Evolutionary conservation across 1,140 invertebrate genomes (phyloP), one percentile per base, ranked within the genome.

Genomic region (Drosophila setifemur): DNA sequence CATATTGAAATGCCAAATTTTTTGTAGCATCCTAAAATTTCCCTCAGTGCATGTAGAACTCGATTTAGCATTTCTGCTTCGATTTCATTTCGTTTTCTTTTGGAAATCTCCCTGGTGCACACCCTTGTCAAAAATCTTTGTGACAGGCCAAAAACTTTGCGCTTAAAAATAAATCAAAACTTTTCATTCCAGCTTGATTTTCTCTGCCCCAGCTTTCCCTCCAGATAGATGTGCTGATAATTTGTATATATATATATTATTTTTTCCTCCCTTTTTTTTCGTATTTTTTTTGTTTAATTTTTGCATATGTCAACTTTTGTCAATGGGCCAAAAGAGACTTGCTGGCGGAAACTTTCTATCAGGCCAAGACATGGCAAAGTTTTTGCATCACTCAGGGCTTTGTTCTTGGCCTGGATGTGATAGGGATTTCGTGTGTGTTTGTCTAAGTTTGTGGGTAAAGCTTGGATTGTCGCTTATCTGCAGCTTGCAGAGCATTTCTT

Each of bases 131-230:
- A 40, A 63, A 66, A 64, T 64, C 58, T 14, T 64, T 66, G 61
- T 66, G 61, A 66, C 61, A 66, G 61, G 33, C 31, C 60, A 28
- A 31, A 61, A 64, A 66, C 57, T 66, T 66, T 64, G 61, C 61
- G 61, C 58, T 66, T 66, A 64, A 66, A 66, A 66, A 66, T 66
- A 64, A 66, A 66, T 66, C 61, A 66, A 64, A 66, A 66, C 61
- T 66, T 66, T 66, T 49, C 61, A 49, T 39, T 49, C 58, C 60
- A 64, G 12, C 57, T 16, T 63, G 29, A 63, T 63, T 37, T 63
- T 28, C 12, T 14, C 58, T 29, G 19, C 12, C 4, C 16, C 3
- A 7, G 43, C n/a, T 23, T 21, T 9, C 9, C 39, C 7, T 25
- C 6, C 21, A 64, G 61, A 64, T 64, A 64, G 40, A 64, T 63